Evolutionary conservation across 2,797 vertebrate genomes (phyloP).

Genomic region (Sebastes matsubarae): DNA sequence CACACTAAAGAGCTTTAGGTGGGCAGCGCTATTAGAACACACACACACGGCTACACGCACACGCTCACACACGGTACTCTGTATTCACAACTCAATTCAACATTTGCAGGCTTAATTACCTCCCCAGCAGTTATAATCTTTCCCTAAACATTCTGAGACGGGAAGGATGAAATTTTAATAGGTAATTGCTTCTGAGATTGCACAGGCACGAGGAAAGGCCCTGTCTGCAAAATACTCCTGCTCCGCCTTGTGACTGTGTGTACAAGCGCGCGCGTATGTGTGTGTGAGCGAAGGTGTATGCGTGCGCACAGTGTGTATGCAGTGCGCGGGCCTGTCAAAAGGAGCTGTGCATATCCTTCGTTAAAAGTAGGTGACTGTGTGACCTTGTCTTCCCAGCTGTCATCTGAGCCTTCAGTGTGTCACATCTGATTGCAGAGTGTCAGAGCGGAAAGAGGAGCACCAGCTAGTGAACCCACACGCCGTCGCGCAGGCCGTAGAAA

Average conservation of each 20-base stretch:
- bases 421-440: constrained; percentile 73
- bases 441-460: constrained; percentile 56
- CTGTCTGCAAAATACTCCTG: constrained; percentile 60
- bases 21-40: constrained; percentile 37
- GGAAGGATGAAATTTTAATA: constrained; percentile 69
- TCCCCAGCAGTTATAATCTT: constrained; percentile 72
- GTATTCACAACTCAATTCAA: constrained; percentile 61
- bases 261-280: not conserved
- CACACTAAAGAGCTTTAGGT: constrained; percentile 49
- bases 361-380: constrained; percentile 71
- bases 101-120: constrained; percentile 72
- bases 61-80: constrained; percentile 17
- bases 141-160: constrained; percentile 73
- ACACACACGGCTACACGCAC: not conserved
- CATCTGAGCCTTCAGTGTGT: constrained; percentile 63
- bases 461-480: constrained; percentile 30
- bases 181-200: constrained; percentile 72
- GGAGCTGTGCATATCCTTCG: constrained; percentile 43
- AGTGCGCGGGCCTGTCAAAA: constrained; percentile 52
- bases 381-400: constrained; percentile 73
- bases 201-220: constrained; percentile 53
- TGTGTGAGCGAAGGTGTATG: not conserved
- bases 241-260: constrained; percentile 27
- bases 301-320: not conserved
- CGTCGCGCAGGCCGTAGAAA: constrained; percentile 12